These are phyloP conservation scores for Magallana gigas DNA, from an alignment of 1,140 invertebrate genomes.

Conservation along the genomic window DNA sequence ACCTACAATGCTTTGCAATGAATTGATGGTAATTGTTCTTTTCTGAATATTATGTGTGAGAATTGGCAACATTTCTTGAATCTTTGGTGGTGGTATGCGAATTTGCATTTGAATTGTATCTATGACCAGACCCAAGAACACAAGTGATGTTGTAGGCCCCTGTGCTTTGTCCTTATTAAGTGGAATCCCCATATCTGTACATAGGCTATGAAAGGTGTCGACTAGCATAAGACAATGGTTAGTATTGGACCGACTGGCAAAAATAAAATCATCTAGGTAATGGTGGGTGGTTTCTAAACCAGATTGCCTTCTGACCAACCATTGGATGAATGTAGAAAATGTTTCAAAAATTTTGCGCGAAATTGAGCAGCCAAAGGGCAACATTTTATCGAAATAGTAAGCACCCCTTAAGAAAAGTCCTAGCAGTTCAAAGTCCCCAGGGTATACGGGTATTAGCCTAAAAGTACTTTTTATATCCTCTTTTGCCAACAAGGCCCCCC, in stretches of 20 bases:
- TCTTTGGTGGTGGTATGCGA: constrained; percentile 9
- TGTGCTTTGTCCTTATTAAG: constrained; percentile 39
- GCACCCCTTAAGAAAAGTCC: constrained; percentile 32
- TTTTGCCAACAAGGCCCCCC: not conserved
- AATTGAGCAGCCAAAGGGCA: constrained; percentile 40
- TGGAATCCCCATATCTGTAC: constrained; percentile 28
- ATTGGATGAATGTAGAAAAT: constrained; percentile 12
- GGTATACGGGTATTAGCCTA: constrained; percentile 25
- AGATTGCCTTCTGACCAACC: not conserved
- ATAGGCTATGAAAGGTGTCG: not conserved
- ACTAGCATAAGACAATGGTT: not conserved
- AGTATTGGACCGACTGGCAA: not conserved
- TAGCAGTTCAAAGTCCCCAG: constrained; percentile 38
- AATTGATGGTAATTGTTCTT: constrained; percentile 37
- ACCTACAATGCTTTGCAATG: constrained; percentile 49
- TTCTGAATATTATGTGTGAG: not conserved
- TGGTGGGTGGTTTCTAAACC: constrained; percentile 11
- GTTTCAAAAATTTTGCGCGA: constrained; percentile 37
- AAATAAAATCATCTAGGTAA: constrained; percentile 49
- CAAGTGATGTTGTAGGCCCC: constrained; percentile 6
- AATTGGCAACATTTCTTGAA: not conserved
- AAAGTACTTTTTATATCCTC: constrained; percentile 28
- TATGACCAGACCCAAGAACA: constrained; percentile 47
- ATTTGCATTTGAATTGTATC: constrained; percentile 43
- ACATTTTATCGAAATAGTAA: constrained; percentile 48